A percentile compares a stretch with the other conserved stretches of the same genome.
Evolutionary conservation across 2,113 vertebrate genomes (phyloP).

Genomic region (Gymnarchus niloticus): DNA sequence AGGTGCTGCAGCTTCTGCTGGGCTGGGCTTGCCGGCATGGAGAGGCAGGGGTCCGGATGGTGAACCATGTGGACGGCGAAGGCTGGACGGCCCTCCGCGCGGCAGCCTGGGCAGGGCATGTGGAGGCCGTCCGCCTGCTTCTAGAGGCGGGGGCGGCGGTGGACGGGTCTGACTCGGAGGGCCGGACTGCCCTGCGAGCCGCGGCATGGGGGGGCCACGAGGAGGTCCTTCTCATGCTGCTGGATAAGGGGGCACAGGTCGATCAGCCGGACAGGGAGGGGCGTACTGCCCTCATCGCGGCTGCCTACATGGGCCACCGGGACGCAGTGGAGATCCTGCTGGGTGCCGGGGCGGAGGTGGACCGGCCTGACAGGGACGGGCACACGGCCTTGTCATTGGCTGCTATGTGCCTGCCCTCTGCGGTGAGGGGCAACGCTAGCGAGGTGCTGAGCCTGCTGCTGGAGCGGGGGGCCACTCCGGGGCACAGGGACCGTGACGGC

Average conservation of each 20-base stretch:
- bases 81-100: slow-evolving; percentile 73
- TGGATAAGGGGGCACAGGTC: slow-evolving; percentile 56
- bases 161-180: slow-evolving; percentile 61
- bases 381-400: slow-evolving; percentile 67
- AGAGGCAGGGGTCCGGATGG: slow-evolving; percentile 33
- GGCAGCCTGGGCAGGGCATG: slow-evolving; percentile 67
- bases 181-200: slow-evolving; percentile 66
- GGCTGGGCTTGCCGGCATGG: slow-evolving; percentile 49
- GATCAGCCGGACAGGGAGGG: slow-evolving; percentile 63
- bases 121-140: slow-evolving; percentile 55
- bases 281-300: slow-evolving; percentile 66
- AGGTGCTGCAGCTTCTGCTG: slow-evolving; percentile 56
- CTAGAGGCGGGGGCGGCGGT: slow-evolving; percentile 64
- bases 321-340: slow-evolving; percentile 61
- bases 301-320: slow-evolving; percentile 71
- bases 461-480: slow-evolving; percentile 61
- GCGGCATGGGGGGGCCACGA: slow-evolving; percentile 72
- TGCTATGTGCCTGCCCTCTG: slow-evolving; percentile 64
- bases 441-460: slow-evolving; percentile 61
- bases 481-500: slow-evolving; percentile 63
- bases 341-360: slow-evolving; percentile 52
- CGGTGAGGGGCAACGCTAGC: slow-evolving; percentile 51
- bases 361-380: slow-evolving; percentile 61
- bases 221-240: slow-evolving; percentile 57
- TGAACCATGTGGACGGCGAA: slow-evolving; percentile 63